Evolutionary conservation across 2,797 vertebrate genomes (phyloP), one percentile per base, ranked within the genome.

Genomic region (Cryptoprocta ferox): DNA sequence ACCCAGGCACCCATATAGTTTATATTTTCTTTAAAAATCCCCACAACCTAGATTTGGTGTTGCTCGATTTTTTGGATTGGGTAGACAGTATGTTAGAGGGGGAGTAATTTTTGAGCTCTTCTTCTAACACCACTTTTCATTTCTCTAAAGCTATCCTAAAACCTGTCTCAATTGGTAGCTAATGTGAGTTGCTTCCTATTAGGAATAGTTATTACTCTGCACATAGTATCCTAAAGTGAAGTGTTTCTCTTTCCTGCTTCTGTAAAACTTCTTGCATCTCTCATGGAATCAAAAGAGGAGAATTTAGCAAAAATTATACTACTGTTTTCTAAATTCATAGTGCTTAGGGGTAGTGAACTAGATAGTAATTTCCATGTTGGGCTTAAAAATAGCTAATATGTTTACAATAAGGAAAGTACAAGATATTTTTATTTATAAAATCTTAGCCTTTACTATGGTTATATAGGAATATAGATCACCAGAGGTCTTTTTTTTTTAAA

Each of bases 61-160:
- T 81, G 12, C 15, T 75, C 35, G 61, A 39, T 21, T 59, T 89
- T 81, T 26, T 21, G 35, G 37, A 71, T 78, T 83, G 37, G 28
- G 53, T 76, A 78, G 14, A 30, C 14, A 88, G 45, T 68, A 56
- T 91, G 21, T 82, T 90, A 53, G 21, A 80, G 39, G 21, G 83
- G 32, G 14, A 94, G 15, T 96, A 83, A 84, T 39, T 90, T 78
- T 91, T 87, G 32, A 92, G 39, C 21, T n/a, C 18, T 11, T 56
- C 80, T 86, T 59, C 18, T 42, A 83, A 66, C 21, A 50, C 56
- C 39, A 45, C 71, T 94, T 86, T 78, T 42, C 21, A 89, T 94
- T 92, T 92, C 26, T 93, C 35, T 89, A 63, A 89, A 86, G 85
- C 7, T 53, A 86, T 78, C 92, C 61, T 90, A 83, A 96, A 93